A percentile compares a stretch with the other conserved stretches of the same genome.
These are phyloP conservation scores for Drosophila lacteicornis DNA, from an alignment of 1,140 invertebrate genomes.

Conservation along the genomic window DNA sequence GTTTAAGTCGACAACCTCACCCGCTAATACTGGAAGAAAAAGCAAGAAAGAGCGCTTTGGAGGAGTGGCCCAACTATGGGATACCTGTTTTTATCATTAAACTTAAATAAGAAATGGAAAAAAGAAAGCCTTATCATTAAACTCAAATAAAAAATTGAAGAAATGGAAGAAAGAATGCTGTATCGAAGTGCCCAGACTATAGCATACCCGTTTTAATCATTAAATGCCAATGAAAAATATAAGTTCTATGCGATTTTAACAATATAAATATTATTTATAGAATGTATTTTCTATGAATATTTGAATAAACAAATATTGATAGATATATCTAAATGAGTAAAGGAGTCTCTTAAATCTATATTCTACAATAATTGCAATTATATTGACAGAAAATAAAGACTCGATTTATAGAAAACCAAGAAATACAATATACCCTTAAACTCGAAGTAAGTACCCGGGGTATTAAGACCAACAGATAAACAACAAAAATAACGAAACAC, in stretches of 20 bases:
- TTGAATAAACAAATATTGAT: too few relatives aligned
- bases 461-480: slow-evolving; percentile 1
- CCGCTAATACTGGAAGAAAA: slow-evolving; percentile 7
- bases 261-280: too few relatives aligned
- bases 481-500: slow-evolving; percentile 10
- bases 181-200: background rate
- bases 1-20: slow-evolving; percentile 63
- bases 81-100: background rate
- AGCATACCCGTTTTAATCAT: background rate
- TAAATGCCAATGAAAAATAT: background rate
- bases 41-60: background rate
- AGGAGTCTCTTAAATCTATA: too few relatives aligned
- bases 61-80: background rate
- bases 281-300: background rate
- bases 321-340: background rate
- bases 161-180: too few relatives aligned
- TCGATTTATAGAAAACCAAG: background rate
- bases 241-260: too few relatives aligned
- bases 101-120: background rate
- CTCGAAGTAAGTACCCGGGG: background rate
- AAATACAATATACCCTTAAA: background rate
- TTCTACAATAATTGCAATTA: background rate
- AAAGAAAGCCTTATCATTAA: too few relatives aligned
- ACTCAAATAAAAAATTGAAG: background rate
- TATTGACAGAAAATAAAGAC: too few relatives aligned